Percentiles rank a stretch among this genome's conserved stretches.
Conservation (phyloP, 2,888 invertebrate species). For the Octonoba sinensis region DNA sequence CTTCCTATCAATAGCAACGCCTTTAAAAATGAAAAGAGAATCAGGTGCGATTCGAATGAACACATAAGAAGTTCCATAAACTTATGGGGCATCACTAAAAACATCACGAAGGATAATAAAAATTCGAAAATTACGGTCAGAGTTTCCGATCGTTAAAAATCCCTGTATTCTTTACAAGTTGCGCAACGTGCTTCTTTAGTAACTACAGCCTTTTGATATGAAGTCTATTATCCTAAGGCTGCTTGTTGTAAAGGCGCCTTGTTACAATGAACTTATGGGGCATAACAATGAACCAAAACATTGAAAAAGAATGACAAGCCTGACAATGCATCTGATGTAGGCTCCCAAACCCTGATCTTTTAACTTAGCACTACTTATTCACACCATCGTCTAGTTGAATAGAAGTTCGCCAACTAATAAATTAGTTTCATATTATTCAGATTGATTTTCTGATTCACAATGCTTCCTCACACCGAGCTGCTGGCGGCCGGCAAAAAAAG, state of each 20-base stretch:
- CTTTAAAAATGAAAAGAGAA: neutral
- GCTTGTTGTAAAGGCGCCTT: conserved; percentile 16
- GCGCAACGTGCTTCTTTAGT: conserved; percentile 22
- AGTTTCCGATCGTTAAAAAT: conserved; percentile 48
- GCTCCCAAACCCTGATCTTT: conserved; percentile 22
- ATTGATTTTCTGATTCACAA: neutral
- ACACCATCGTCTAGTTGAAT: conserved; percentile 28
- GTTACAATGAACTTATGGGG: conserved; percentile 27
- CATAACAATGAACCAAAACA: conserved; percentile 23
- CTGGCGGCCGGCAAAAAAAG: too few relatives aligned
- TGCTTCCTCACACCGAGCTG: too few relatives aligned
- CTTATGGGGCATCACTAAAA: conserved; percentile 4
- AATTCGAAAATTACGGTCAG: conserved; percentile 22
- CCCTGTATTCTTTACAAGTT: conserved; percentile 24
- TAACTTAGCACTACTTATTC: conserved; percentile 30
- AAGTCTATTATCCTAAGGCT: conserved; percentile 36
- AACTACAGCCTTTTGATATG: conserved; percentile 33
- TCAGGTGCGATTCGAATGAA: too few relatives aligned
- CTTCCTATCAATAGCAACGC: too few relatives aligned
- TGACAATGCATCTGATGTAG: conserved; percentile 19
- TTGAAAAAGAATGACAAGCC: conserved; percentile 34
- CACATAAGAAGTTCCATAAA: conserved; percentile 4
- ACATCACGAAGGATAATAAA: conserved; percentile 13
- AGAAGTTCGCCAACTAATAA: conserved; percentile 41
- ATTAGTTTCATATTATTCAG: conserved; percentile 42